These are phyloP conservation scores for Gymnorhina tibicen DNA, from an alignment of 2,113 vertebrate genomes.

Conservation along the genomic window DNA sequence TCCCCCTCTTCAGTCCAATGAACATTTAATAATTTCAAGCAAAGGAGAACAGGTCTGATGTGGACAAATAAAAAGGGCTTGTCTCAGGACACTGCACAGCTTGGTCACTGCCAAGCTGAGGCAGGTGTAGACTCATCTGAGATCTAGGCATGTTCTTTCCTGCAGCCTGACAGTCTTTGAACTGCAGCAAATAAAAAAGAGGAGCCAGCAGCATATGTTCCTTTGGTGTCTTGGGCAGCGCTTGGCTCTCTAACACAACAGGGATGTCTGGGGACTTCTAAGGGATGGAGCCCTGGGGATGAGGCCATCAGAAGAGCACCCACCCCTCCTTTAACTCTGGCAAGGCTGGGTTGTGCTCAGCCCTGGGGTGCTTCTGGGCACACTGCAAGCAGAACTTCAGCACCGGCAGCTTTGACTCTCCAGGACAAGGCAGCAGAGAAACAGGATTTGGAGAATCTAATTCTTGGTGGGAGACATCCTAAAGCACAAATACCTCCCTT, in stretches of 20 bases:
- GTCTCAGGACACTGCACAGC: not conserved
- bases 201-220: not conserved
- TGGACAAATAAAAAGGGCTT: not conserved
- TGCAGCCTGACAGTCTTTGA: not conserved
- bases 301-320: not conserved
- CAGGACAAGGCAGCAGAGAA: not conserved
- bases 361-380: not conserved
- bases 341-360: not conserved
- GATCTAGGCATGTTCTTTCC: not conserved
- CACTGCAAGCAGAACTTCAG: not conserved
- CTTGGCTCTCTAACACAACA: not conserved
- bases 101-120: not conserved
- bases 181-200: not conserved
- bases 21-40: not conserved
- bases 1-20: accelerated
- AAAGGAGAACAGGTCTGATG: not conserved
- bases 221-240: not conserved
- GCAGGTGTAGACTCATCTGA: not conserved
- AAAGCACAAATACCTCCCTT: not conserved
- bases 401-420: not conserved
- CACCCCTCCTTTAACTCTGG: not conserved
- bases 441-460: not conserved
- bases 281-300: not conserved
- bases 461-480: not conserved
- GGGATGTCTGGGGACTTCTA: not conserved